These are phyloP conservation scores for Phenganax subtilis DNA, from an alignment of 92 coral and sea anemone species.

Conservation along the genomic window DNA sequence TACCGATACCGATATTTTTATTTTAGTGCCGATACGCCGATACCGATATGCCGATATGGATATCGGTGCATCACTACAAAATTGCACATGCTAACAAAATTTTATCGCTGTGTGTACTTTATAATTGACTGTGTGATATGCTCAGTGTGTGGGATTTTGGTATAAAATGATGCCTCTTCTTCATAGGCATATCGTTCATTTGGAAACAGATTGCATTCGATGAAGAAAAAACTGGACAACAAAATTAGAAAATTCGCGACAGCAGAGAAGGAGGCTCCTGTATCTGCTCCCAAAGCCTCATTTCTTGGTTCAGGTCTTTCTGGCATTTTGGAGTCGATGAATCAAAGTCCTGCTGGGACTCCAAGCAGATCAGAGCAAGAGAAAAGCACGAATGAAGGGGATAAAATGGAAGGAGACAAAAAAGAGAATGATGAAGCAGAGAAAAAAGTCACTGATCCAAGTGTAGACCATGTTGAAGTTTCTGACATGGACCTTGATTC, in stretches of 20 bases:
- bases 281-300: slow-evolving; percentile 92
- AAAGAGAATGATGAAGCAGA: slow-evolving; percentile 49
- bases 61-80: no score
- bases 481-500: slow-evolving; percentile 97
- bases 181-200: slow-evolving; percentile 93
- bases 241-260: slow-evolving; percentile 77
- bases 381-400: slow-evolving; percentile 34
- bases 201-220: slow-evolving; percentile 87
- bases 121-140: no score
- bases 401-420: slow-evolving; percentile 6
- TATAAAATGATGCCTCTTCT: neutral
- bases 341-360: slow-evolving; percentile 43
- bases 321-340: slow-evolving; percentile 55
- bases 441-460: slow-evolving; percentile 66
- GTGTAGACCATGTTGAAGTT: slow-evolving; percentile 92
- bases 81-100: no score
- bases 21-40: no score
- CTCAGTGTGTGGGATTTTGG: neutral
- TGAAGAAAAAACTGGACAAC: slow-evolving; percentile 88
- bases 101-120: no score
- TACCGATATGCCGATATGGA: no score
- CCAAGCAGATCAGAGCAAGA: slow-evolving; percentile 61
- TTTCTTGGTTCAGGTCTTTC: slow-evolving; percentile 87
- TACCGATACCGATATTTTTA: no score
- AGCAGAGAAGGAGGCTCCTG: slow-evolving; percentile 92